Evolutionary conservation across 2,888 invertebrate species (phyloP).

Genomic region (Noctua comes): DNA sequence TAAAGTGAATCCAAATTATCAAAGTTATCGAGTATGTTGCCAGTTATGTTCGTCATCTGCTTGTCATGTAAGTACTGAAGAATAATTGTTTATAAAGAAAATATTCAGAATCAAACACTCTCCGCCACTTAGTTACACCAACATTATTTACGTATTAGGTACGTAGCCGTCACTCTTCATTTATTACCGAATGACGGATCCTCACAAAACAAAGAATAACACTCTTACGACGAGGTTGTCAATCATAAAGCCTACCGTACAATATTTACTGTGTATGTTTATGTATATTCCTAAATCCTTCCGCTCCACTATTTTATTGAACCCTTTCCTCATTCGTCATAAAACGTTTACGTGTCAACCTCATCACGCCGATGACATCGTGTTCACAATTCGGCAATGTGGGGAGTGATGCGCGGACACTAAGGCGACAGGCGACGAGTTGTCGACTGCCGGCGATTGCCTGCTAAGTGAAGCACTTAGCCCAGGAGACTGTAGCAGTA

Average conservation of each 20-base stretch:
- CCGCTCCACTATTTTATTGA: constrained; percentile 24
- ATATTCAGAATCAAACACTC: not conserved
- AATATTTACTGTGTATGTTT: not conserved
- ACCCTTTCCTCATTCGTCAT: constrained; percentile 29
- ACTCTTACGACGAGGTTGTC: not conserved
- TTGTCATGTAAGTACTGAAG: constrained; percentile 28
- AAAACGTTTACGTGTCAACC: constrained; percentile 22
- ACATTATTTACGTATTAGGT: not conserved
- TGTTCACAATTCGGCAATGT: constrained; percentile 13
- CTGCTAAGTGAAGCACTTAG: constrained; percentile 45
- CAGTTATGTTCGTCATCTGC: constrained; percentile 1
- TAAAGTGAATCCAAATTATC: no score
- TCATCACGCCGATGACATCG: constrained; percentile 14
- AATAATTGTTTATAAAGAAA: not conserved
- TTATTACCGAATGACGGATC: not conserved
- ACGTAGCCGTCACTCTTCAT: not conserved
- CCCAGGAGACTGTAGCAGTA: not conserved
- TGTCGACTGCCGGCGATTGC: constrained; percentile 10
- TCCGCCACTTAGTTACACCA: not conserved
- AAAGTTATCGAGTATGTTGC: not conserved
- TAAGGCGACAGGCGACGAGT: constrained; percentile 42
- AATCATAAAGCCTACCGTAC: constrained; percentile 2
- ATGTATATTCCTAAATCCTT: constrained; percentile 9
- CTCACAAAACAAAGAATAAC: not conserved
- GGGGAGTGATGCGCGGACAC: constrained; percentile 25